phyloP scores from a whole-genome alignment of 1,140 invertebrate species.

The Drosophila subpulchrella region DNA sequence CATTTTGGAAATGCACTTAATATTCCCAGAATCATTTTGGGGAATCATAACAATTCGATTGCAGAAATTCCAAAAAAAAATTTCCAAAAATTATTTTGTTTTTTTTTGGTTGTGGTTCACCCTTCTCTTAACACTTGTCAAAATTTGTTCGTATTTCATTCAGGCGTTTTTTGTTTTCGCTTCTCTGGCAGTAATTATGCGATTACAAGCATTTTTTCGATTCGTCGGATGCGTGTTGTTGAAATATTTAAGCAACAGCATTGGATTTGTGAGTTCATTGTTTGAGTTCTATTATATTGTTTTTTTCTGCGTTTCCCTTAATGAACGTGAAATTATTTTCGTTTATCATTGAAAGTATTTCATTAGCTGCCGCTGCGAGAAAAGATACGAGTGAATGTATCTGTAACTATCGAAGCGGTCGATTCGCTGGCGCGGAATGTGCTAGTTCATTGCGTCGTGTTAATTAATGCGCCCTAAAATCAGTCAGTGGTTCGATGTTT shows the following conservation, averaged over 20 bases:
- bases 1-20: not conserved
- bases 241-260: constrained; percentile 2
- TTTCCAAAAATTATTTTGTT: not conserved
- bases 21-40: too few species aligned
- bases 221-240: constrained; percentile 19
- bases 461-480: constrained; percentile 59
- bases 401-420: constrained; percentile 36
- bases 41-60: not conserved
- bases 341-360: constrained; percentile 59
- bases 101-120: not conserved
- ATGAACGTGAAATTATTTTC: constrained; percentile 77
- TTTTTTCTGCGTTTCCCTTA: constrained; percentile 16
- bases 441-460: constrained; percentile 67
- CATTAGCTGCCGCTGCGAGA: constrained; percentile 44
- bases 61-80: not conserved
- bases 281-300: not conserved
- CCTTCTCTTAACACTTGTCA: constrained; percentile 52
- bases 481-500: constrained; percentile 33
- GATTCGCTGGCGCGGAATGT: constrained; percentile 53
- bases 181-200: constrained; percentile 34
- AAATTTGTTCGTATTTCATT: constrained; percentile 39
- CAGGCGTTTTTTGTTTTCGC: constrained; percentile 1
- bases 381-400: constrained; percentile 40
- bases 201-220: constrained; percentile 33
- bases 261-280: constrained; percentile 16